Conservation (phyloP, 2,113 vertebrate genomes). For the Epinephelus fuscoguttatus region DNA sequence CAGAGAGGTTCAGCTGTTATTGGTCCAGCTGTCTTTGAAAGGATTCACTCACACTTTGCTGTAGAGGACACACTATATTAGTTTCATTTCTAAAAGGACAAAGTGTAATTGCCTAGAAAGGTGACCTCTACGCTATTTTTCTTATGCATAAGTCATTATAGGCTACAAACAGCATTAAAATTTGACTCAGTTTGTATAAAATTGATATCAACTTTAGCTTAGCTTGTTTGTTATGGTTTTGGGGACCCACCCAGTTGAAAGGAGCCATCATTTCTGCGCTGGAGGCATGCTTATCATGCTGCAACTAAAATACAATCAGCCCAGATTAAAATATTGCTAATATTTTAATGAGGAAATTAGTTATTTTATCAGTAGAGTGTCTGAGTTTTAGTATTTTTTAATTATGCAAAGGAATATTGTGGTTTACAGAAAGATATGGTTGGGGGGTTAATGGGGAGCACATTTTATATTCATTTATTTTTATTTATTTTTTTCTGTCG, state of each 20-base stretch:
- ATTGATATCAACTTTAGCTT: neutral
- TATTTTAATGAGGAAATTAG: neutral
- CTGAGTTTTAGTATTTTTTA: neutral
- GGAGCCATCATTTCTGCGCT: neutral
- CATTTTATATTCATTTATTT: neutral
- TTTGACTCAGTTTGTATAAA: neutral
- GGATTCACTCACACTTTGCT: slow-evolving; percentile 2
- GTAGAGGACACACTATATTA: neutral
- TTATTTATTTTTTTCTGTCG: neutral
- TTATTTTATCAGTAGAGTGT: neutral
- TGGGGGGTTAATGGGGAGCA: neutral
- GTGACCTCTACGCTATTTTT: slow-evolving; percentile 6
- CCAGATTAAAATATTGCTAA: neutral
- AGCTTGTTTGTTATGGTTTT: neutral
- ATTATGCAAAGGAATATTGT: neutral
- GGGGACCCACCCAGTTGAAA: neutral
- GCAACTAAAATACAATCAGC: neutral
- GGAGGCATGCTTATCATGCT: neutral
- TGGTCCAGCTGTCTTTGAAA: slow-evolving; percentile 35
- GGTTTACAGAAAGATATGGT: neutral
- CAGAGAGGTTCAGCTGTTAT: slow-evolving; percentile 29
- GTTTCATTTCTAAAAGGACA: neutral
- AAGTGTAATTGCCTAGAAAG: neutral
- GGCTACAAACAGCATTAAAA: neutral
- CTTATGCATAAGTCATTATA: neutral